Evolutionary conservation across 1,140 invertebrate genomes (phyloP).

Genomic region (Panagrolaimus sp.): DNA sequence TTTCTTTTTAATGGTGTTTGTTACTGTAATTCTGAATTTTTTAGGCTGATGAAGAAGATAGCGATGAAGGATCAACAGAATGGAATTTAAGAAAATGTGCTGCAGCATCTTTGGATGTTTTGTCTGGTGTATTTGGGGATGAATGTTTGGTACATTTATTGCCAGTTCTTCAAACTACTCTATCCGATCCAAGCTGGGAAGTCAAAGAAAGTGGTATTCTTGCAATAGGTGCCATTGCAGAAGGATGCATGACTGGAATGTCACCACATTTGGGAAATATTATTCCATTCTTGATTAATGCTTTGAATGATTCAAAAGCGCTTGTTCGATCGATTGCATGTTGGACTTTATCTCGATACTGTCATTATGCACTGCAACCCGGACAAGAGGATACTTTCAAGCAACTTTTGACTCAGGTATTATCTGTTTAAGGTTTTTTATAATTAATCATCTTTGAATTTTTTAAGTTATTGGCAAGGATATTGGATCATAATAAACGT

Average conservation of each 20-base stretch:
- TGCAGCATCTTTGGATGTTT: constrained; percentile 89
- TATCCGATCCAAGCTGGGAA: constrained; percentile 91
- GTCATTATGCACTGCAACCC: constrained; percentile 90
- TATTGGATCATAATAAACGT: constrained; percentile 92
- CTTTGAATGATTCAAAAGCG: constrained; percentile 87
- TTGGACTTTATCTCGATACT: constrained; percentile 94
- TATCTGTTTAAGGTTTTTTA: constrained; percentile 13
- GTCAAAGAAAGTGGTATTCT: constrained; percentile 91
- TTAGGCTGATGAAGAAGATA: constrained; percentile 31
- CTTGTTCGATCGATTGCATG: constrained; percentile 94
- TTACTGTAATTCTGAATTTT: constrained; percentile 21
- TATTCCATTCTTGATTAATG: constrained; percentile 88
- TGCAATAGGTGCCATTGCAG: constrained; percentile 93
- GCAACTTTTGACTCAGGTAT: constrained; percentile 85
- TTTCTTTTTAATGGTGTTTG: neutral
- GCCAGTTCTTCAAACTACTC: constrained; percentile 89
- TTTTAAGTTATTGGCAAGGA: constrained; percentile 74
- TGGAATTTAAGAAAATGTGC: constrained; percentile 76
- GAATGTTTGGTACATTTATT: constrained; percentile 86
- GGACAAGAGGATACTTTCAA: constrained; percentile 87
- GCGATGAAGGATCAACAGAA: neutral
- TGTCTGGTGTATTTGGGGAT: constrained; percentile 93
- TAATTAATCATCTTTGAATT: neutral
- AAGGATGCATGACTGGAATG: constrained; percentile 97
- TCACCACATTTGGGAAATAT: constrained; percentile 87